Evolutionary conservation across 2,888 invertebrate species (phyloP).

Genomic region (Microctonus aethiopoides): DNA sequence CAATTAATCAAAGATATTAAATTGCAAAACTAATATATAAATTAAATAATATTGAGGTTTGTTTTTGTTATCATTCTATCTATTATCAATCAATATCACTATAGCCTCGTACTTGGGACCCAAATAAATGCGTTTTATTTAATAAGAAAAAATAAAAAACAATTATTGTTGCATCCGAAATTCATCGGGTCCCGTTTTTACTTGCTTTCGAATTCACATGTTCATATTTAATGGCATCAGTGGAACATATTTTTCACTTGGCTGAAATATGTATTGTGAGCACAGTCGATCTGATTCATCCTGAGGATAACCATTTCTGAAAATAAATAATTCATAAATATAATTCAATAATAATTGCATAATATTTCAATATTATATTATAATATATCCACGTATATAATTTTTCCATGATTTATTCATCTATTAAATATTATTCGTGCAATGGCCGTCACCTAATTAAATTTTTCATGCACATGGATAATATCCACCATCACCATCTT

Average conservation of each 20-base stretch:
- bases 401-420: too few species aligned
- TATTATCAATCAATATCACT: too few species aligned
- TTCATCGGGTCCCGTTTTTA: constrained; percentile 13
- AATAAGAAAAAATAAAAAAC: background rate
- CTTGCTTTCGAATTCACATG: constrained; percentile 41
- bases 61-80: background rate
- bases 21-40: too few species aligned
- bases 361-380: background rate
- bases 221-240: constrained; percentile 66
- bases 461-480: background rate
- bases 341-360: constrained; percentile 1
- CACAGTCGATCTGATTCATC: constrained; percentile 72
- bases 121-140: background rate
- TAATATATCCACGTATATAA: background rate
- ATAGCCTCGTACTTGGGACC: constrained; percentile 24
- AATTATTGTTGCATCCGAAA: background rate
- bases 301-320: constrained; percentile 73
- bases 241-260: constrained; percentile 74
- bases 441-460: background rate
- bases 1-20: background rate
- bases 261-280: constrained; percentile 73
- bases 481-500: background rate
- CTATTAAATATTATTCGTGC: background rate
- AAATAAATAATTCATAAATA: constrained; percentile 38
- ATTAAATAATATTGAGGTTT: too few species aligned